phyloP scores from a whole-genome alignment of 2,113 vertebrate species.

The Zosterops borbonicus region DNA sequence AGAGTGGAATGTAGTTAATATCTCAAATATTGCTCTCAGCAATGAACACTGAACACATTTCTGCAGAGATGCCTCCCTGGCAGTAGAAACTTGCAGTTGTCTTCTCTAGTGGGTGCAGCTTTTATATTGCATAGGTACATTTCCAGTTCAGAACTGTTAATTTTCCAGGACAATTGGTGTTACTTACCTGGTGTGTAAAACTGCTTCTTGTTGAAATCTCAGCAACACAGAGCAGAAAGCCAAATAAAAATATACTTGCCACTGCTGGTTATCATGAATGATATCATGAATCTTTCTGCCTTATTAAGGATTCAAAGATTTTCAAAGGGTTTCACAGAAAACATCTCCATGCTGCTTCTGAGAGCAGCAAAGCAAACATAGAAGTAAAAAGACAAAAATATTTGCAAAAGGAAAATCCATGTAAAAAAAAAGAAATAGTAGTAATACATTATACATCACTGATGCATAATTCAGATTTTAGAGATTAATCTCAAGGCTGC shows the following conservation, averaged over 20 bases:
- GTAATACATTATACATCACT: not conserved
- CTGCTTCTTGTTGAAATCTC: not conserved
- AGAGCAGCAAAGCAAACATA: not conserved
- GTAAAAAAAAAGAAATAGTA: not conserved
- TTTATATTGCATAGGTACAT: not conserved
- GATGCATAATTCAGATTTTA: constrained; percentile 25
- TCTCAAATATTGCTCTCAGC: not conserved
- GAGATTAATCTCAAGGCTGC: not conserved
- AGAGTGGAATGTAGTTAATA: not conserved
- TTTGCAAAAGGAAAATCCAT: not conserved
- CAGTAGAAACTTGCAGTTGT: not conserved
- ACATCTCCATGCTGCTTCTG: not conserved
- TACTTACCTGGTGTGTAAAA: not conserved
- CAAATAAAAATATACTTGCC: not conserved
- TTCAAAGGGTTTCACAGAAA: constrained; percentile 9
- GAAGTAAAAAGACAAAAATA: constrained; percentile 1
- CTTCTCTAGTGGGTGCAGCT: not conserved
- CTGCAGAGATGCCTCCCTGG: not conserved
- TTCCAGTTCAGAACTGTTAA: not conserved
- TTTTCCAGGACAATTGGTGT: not conserved
- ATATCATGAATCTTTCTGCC: not conserved
- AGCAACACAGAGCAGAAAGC: not conserved
- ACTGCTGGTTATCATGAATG: not conserved
- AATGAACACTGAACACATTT: not conserved
- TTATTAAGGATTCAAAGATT: not conserved